These are phyloP conservation scores for Tetheella fluctuosa DNA, from an alignment of 2,888 invertebrate genomes.

Conservation along the genomic window DNA sequence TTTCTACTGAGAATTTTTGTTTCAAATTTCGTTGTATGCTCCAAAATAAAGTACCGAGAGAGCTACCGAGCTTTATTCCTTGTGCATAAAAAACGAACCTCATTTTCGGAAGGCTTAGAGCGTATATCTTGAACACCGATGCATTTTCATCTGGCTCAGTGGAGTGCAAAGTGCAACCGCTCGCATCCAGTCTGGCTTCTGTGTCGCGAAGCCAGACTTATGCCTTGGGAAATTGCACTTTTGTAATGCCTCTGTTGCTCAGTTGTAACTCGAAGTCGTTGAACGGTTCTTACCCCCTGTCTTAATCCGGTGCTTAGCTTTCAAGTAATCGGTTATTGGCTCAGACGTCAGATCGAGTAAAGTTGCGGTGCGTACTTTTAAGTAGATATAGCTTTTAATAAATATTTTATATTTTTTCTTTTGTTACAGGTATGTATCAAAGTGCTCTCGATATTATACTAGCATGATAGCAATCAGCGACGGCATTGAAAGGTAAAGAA, in stretches of 20 bases:
- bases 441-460: not conserved
- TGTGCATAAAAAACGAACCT: not conserved
- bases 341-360: not conserved
- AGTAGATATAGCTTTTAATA: conserved; percentile 23
- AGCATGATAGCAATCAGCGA: not conserved
- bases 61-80: not conserved
- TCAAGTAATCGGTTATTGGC: not conserved
- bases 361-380: conserved; percentile 19
- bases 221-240: conserved; percentile 28
- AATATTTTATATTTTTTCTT: conserved; percentile 30
- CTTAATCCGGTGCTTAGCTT: conserved; percentile 3
- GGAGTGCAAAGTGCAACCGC: conserved; percentile 52
- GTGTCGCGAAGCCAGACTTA: conserved; percentile 52
- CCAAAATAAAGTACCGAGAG: not conserved
- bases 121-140: conserved; percentile 9
- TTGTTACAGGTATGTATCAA: conserved; percentile 61
- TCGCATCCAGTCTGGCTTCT: conserved; percentile 45
- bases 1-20: too few relatives aligned
- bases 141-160: conserved; percentile 46
- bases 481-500: not conserved
- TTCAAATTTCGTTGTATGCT: not conserved
- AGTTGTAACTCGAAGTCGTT: not conserved
- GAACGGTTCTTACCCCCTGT: conserved; percentile 3
- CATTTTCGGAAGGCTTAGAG: not conserved
- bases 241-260: not conserved